A percentile compares a stretch with the other conserved stretches of the same genome.
phyloP scores from a whole-genome alignment of 1,140 invertebrate genomes.

The Drosophila nasuta region DNA sequence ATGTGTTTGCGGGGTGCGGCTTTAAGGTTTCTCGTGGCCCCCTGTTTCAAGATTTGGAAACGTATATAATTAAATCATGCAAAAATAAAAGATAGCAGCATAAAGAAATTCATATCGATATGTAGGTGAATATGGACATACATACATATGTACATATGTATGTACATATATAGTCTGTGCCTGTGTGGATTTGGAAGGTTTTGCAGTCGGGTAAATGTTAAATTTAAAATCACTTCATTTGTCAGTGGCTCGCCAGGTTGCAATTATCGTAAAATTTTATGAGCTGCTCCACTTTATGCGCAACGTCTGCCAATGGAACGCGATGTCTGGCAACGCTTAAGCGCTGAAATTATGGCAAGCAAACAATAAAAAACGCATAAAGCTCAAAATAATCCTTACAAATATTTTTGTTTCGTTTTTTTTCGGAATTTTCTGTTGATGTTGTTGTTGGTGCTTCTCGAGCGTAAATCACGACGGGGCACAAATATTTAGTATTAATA shows the following conservation, averaged over 20 bases:
- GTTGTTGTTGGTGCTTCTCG: slow-evolving; percentile 23
- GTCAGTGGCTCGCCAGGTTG: slow-evolving; percentile 59
- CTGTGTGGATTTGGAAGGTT: neutral
- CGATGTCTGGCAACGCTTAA: slow-evolving; percentile 67
- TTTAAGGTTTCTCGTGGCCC: slow-evolving; percentile 19
- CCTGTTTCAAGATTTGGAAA: slow-evolving; percentile 33
- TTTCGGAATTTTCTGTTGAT: neutral
- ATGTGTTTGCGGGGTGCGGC: slow-evolving; percentile 44
- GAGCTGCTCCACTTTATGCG: slow-evolving; percentile 79
- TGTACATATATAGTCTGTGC: neutral
- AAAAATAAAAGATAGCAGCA: slow-evolving; percentile 21
- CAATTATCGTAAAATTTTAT: slow-evolving; percentile 83
- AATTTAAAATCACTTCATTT: slow-evolving; percentile 74
- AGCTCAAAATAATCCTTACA: slow-evolving; percentile 69
- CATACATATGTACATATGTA: neutral
- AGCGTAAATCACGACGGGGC: slow-evolving; percentile 76
- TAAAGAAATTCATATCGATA: slow-evolving; percentile 10
- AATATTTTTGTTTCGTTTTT: slow-evolving; percentile 15
- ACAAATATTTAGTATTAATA: slow-evolving; percentile 84
- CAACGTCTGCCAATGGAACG: slow-evolving; percentile 45
- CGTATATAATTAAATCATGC: slow-evolving; percentile 53
- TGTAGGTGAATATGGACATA: no score
- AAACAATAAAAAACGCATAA: slow-evolving; percentile 81
- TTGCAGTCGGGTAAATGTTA: slow-evolving; percentile 30
- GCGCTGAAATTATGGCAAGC: slow-evolving; percentile 73